Base-by-base conservation (phyloP, 1,140 invertebrate species). In the Zaprionus nigranus region DNA sequence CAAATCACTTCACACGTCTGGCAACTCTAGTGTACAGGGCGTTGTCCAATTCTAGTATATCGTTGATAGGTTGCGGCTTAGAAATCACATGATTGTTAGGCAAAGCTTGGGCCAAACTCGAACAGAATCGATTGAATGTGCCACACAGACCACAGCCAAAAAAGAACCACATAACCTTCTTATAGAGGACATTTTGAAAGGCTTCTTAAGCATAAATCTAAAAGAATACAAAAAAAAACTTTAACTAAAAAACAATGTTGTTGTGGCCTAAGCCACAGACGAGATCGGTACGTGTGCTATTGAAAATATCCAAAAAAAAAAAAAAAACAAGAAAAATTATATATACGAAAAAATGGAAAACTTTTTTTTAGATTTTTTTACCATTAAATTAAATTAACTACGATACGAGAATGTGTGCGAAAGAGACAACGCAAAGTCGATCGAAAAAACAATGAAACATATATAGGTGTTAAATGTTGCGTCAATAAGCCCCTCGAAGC, bases 291-390 rank as follows among this genome's bases (percentile, higher is more conserved):
- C 56, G 67, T 46, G 67, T 70, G 68, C 68, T 63, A 70, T 53
- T 22, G 12, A 65, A 30, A 60, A 60, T 34, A 40, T 22, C 38
- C 26, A 24, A 54, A 17, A 60, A 38, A 17, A 17, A 17, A 17
- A 17, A 17, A 61, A 56, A 17, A 38, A 5, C 22, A 54, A 26
- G 49, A 17, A 68, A 62, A 20, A 36, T 11, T 0, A 49, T 22
- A 49, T 49, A 49, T 20, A 22, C 46, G 46, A 49, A 22, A 22
- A 49, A 49, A n/a, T 49, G 61, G 43, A 7, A 38, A 43, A 56
- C 24, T 64, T 86, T 86, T 84, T 86, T 86, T 86, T 72, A 65
- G 54, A 82, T 86, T 85, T 85, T 85, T 85, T 85, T 86, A 86
- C 78, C 76, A 85, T 81, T 81, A 84, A 81, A 59, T 71, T 85